Base-by-base conservation (phyloP, 2,113 vertebrate species). In the Bucco capensis region DNA sequence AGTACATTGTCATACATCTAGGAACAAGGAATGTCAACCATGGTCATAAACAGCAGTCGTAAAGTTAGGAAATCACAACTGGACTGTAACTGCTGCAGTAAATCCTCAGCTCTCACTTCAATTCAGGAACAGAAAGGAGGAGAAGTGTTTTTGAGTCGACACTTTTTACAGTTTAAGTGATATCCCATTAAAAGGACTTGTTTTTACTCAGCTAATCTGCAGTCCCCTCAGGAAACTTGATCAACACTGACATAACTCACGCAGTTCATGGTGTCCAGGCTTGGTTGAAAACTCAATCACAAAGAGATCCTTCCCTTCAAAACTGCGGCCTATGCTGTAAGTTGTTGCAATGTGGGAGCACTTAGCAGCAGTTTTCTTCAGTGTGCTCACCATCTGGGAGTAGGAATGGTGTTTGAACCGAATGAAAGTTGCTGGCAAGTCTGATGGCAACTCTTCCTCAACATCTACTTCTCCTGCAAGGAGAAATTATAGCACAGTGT, bases 271-370 rank as follows among this genome's bases (percentile, higher is more conserved):
- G 33, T 98, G 97, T 81, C 99, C 99, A 3, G 99, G 99, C 71
- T 98, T 99, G 82, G 91, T 91, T 11, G 98, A 98, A 97, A 99
- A 99, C 95, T 99, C 99, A 18, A 99, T 98, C 77, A 98, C 99
- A 80, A 99, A 97, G 74, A 99, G 97, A 37, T 99, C 98, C 90
- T 97, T 98, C 70, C 99, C 99, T 35, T 99, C 98, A 5, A 98
- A 98, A 94, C 98, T 99, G 66, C 98, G 98, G 16, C 99, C 99
- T 6, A 99, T 98, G 95, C 98, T 99, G 97, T 99, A 99, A 12
- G 98, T 98, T 17, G 93, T 97, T 72, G 99, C 97, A 71, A 99
- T 98, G 27, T 98, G 97, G 72, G 98, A 92, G 62, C 99, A 99
- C 85, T 98, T 98, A 65, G 98, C 97, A 3, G 98, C 98, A 0